Percentiles rank a stretch among this genome's conserved stretches.
These are phyloP conservation scores for Lasioglossum leucozonium DNA, from an alignment of 2,888 invertebrate genomes.

Conservation along the genomic window DNA sequence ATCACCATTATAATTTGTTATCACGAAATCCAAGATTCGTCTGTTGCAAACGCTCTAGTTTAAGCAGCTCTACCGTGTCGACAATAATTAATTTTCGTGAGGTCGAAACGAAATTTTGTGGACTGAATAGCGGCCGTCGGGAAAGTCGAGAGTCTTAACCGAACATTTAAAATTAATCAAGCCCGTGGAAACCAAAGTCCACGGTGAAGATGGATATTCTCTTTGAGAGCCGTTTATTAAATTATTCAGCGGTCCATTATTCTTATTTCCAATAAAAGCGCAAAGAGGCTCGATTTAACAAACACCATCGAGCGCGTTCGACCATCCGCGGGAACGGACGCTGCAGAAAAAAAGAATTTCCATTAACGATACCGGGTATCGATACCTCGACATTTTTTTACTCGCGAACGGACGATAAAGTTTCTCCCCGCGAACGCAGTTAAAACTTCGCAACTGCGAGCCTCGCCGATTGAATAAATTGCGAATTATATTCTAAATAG, in stretches of 20 bases:
- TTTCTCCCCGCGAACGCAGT: slow-evolving; percentile 22
- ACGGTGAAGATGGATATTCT: slow-evolving; percentile 2
- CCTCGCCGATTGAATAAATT: slow-evolving; percentile 65
- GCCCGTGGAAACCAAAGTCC: neutral
- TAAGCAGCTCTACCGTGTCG: no score
- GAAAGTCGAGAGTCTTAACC: neutral
- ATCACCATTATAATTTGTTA: neutral
- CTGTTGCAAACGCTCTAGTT: no score
- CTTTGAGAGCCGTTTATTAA: slow-evolving; percentile 32
- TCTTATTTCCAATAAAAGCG: slow-evolving; percentile 44
- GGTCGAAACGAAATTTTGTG: neutral
- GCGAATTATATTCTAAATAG: slow-evolving; percentile 77
- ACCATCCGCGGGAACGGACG: neutral
- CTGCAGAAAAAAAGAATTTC: slow-evolving; percentile 16
- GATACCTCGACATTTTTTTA: neutral
- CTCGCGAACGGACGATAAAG: slow-evolving; percentile 13
- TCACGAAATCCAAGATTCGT: neutral
- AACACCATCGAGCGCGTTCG: neutral
- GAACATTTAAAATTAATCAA: neutral
- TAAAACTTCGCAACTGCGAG: slow-evolving; percentile 14
- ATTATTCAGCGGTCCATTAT: slow-evolving; percentile 26
- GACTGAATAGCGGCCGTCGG: neutral
- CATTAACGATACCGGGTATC: slow-evolving; percentile 17
- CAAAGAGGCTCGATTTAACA: slow-evolving; percentile 10
- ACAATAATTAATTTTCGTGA: neutral